A percentile compares a stretch with the other conserved stretches of the same genome.
These are phyloP conservation scores for Fulica atra DNA, from an alignment of 2,113 vertebrate species.

Conservation along the genomic window DNA sequence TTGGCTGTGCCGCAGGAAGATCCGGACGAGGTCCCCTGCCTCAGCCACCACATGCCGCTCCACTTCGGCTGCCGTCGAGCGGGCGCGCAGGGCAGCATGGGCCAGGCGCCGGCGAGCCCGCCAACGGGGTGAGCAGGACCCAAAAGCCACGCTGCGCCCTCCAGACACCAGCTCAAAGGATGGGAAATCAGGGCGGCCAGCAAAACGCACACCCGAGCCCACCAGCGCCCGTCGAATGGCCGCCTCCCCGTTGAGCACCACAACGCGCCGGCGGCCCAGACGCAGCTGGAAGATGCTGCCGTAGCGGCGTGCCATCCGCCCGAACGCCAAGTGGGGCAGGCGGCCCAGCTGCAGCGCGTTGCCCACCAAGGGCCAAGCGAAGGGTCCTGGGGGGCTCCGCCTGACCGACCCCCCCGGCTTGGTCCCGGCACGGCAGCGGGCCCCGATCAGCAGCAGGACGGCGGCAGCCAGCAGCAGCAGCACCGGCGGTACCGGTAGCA, in stretches of 20 bases:
- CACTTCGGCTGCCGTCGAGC: slow-evolving; percentile 80
- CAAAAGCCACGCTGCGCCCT: slow-evolving; percentile 83
- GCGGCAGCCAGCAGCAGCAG: background rate
- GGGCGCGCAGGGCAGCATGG: slow-evolving; percentile 80
- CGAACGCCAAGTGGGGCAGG: slow-evolving; percentile 83
- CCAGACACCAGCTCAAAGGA: slow-evolving; percentile 85
- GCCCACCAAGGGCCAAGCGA: slow-evolving; percentile 83
- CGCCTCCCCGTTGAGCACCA: slow-evolving; percentile 83
- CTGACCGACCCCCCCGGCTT: no score
- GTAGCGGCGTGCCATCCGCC: slow-evolving; percentile 75
- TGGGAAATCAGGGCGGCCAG: slow-evolving; percentile 84
- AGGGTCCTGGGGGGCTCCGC: slow-evolving; percentile 78
- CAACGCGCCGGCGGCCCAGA: slow-evolving; percentile 79
- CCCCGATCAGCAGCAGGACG: slow-evolving; percentile 67
- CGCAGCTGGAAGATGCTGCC: slow-evolving; percentile 83
- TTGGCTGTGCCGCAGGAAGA: slow-evolving; percentile 66
- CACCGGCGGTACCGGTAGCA: background rate
- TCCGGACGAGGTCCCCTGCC: slow-evolving; percentile 77
- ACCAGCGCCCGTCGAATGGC: slow-evolving; percentile 82
- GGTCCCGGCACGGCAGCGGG: background rate
- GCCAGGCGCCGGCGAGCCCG: slow-evolving; percentile 80
- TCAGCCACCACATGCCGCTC: slow-evolving; percentile 82
- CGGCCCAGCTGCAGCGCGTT: slow-evolving; percentile 86
- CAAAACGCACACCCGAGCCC: slow-evolving; percentile 78
- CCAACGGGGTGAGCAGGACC: slow-evolving; percentile 81